Evolutionary conservation across 2,797 vertebrate genomes (phyloP).

Genomic region (Pipistrellus pipistrellus): DNA sequence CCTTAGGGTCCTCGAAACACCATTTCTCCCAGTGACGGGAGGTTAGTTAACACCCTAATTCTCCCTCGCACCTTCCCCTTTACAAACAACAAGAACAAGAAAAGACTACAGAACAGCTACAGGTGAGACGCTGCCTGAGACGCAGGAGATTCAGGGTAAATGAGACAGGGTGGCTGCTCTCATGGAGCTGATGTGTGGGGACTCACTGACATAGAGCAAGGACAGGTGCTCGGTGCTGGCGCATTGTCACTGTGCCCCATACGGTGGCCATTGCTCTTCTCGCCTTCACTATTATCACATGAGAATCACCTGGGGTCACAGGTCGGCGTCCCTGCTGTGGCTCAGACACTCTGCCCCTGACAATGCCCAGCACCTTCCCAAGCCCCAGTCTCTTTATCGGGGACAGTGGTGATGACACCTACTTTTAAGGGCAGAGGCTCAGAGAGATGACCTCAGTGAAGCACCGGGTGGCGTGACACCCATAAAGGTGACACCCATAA

Average conservation of each 20-base stretch:
- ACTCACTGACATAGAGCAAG: neutral
- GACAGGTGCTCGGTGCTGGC: accelerated
- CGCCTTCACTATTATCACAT: accelerated
- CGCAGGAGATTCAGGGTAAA: neutral
- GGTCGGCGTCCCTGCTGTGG: neutral
- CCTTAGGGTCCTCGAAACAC: neutral
- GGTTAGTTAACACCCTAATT: neutral
- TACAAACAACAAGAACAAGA: neutral
- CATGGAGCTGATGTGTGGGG: neutral
- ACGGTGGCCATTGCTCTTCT: neutral
- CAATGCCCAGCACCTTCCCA: neutral
- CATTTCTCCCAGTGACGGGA: neutral
- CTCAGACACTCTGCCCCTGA: neutral
- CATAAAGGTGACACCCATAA: neutral
- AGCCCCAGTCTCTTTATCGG: neutral
- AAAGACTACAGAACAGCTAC: no score
- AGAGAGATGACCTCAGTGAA: neutral
- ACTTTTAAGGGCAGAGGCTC: neutral
- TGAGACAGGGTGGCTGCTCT: neutral
- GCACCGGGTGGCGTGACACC: no score
- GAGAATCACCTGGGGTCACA: neutral
- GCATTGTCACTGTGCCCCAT: accelerated
- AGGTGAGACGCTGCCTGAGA: neutral
- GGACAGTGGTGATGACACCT: neutral
- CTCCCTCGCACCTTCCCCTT: neutral